These are phyloP conservation scores for Teleopsis dalmanni DNA, from an alignment of 1,140 invertebrate genomes.

Conservation along the genomic window DNA sequence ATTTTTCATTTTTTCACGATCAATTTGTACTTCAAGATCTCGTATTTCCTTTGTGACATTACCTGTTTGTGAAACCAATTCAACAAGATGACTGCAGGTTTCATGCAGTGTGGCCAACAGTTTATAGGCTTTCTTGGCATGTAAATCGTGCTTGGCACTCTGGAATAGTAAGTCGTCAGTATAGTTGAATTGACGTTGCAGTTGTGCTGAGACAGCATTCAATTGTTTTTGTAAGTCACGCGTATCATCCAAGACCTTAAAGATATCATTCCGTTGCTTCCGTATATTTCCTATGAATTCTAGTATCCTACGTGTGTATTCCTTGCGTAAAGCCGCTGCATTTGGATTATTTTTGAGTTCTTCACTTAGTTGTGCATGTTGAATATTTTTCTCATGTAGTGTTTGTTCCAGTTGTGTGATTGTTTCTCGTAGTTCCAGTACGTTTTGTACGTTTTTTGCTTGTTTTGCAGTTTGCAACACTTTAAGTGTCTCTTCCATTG, in stretches of 20 bases:
- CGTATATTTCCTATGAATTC: conserved; percentile 92
- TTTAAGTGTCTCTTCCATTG: conserved; percentile 24
- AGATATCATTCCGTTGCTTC: conserved; percentile 88
- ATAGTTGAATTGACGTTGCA: conserved; percentile 86
- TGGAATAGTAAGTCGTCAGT: conserved; percentile 86
- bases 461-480: conserved; percentile 23
- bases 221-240: conserved; percentile 87
- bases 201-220: conserved; percentile 75
- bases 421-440: conserved; percentile 20
- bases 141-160: conserved; percentile 85
- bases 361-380: conserved; percentile 47
- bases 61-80: conserved; percentile 77
- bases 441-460: conserved; percentile 21
- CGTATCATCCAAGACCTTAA: conserved; percentile 82
- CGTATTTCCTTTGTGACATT: conserved; percentile 72
- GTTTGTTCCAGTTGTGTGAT: conserved; percentile 27
- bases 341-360: conserved; percentile 47
- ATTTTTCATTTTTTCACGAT: conserved; percentile 74
- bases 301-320: conserved; percentile 83
- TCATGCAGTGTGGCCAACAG: conserved; percentile 76
- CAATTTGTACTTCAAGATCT: conserved; percentile 88
- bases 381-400: conserved; percentile 23
- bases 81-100: conserved; percentile 74
- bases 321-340: conserved; percentile 56
- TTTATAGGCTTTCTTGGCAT: conserved; percentile 80